A percentile compares a stretch with the other conserved stretches of the same genome.
Conservation (phyloP, 2,113 vertebrate genomes). For the Notarius quadriscutis region DNA sequence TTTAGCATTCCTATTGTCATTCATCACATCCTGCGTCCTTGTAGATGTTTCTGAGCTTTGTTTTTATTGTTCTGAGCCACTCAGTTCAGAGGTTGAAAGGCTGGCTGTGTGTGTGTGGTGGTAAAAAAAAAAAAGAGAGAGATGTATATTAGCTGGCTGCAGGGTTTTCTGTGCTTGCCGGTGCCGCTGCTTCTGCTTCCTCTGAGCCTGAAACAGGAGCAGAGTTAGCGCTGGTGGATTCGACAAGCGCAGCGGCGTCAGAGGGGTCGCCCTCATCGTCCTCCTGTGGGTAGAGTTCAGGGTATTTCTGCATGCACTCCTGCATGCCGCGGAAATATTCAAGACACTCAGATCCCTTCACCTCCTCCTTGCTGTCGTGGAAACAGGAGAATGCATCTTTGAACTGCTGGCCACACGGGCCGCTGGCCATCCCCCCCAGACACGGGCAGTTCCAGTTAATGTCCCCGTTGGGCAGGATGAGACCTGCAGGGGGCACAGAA, state of each 20-base stretch:
- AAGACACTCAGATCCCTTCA: slow-evolving; percentile 94
- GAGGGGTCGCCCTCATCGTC: slow-evolving; percentile 74
- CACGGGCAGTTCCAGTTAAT: slow-evolving; percentile 99
- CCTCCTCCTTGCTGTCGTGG: slow-evolving; percentile 91
- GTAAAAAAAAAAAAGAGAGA: background rate
- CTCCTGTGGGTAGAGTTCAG: slow-evolving; percentile 94
- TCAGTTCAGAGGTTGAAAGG: slow-evolving; percentile 10
- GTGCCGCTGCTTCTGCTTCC: slow-evolving; percentile 27
- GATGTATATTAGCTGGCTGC: slow-evolving; percentile 60
- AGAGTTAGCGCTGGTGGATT: slow-evolving; percentile 35
- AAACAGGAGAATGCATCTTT: slow-evolving; percentile 98
- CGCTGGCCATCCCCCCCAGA: slow-evolving; percentile 95
- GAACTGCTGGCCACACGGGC: slow-evolving; percentile 94
- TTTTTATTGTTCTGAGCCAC: background rate
- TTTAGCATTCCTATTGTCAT: background rate
- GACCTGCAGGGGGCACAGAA: slow-evolving; percentile 68
- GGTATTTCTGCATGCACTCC: slow-evolving; percentile 95
- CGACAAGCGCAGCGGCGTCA: slow-evolving; percentile 15
- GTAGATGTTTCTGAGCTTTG: background rate
- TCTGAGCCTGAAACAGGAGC: slow-evolving; percentile 49
- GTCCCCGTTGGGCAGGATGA: slow-evolving; percentile 91
- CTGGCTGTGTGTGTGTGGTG: background rate
- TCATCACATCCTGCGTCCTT: background rate
- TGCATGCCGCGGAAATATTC: slow-evolving; percentile 94
- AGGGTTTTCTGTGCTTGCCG: slow-evolving; percentile 57